Evolutionary conservation across 2,113 vertebrate genomes (phyloP), one percentile per base, ranked within the genome.

Genomic region (Aegotheles bennettii): DNA sequence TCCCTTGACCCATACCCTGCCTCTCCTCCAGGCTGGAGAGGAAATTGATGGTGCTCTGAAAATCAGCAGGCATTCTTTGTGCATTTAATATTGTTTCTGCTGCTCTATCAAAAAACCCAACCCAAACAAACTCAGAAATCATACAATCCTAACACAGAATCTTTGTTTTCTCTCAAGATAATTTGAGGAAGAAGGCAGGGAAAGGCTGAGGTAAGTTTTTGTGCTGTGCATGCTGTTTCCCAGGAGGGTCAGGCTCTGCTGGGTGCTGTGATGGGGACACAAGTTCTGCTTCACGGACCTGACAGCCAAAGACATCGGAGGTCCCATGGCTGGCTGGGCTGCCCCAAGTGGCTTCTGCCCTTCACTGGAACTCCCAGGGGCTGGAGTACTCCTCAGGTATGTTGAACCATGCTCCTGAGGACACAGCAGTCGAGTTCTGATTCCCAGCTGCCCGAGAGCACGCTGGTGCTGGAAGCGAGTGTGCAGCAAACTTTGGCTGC

Each of bases 361-460:
- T 36, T 54, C 0, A 15, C 53, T 47, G 29, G 16, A 38, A 11
- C 36, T 47, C n/a, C n/a, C 31, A 10, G 73, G 11, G 13, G 8
- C 40, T 24, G 31, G 25, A 43, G 29, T 9, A 4, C 21, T 45
- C 36, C 74, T 29, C 47, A 13, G 51, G 40, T 42, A 4, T 20
- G 45, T 16, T n/a, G 74, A 31, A 24, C 35, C 13, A 31, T n/a
- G 6, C 19, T 51, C 43, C 69, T 28, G 67, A n/a, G 45, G 69
- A 47, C 63, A 9, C 0, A 0, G 28, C 33, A 33, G 43, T 11
- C 0, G 3, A 42, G 21, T 2, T 47, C 10, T 0, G 2, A 12
- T 18, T 59, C 43, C 26, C 75, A 56, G 56, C n/a, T 59, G 47
- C 13, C 42, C 45, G 33, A 2, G 43, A 57, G 26, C 3, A 16